Conservation (phyloP, 2,113 vertebrate species). For the Megaceryle maxima region DNA sequence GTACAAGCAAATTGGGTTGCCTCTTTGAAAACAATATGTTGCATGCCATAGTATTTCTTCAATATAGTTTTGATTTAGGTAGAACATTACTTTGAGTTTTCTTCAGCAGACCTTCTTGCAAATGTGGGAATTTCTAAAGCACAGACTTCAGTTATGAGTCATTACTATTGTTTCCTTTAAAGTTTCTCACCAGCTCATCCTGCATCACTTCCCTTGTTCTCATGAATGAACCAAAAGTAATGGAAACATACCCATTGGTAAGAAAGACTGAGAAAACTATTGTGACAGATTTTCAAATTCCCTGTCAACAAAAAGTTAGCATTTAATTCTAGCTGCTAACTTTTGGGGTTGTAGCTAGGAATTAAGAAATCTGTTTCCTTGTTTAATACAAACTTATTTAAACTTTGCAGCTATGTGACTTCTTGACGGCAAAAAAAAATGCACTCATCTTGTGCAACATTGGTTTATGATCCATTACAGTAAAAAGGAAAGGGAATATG, state of each 20-base stretch:
- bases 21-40: slow-evolving; percentile 54
- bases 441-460: background rate
- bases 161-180: slow-evolving; percentile 76
- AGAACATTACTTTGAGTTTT: slow-evolving; percentile 41
- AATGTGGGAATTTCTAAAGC: slow-evolving; percentile 71
- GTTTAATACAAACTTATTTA: background rate
- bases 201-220: slow-evolving; percentile 75
- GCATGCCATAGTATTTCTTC: slow-evolving; percentile 46
- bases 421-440: background rate
- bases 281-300: background rate
- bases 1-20: slow-evolving; percentile 21
- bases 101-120: slow-evolving; percentile 50
- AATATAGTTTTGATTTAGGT: slow-evolving; percentile 12
- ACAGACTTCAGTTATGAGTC: slow-evolving; percentile 67
- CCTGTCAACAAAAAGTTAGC: background rate
- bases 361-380: background rate
- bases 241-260: slow-evolving; percentile 41
- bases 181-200: slow-evolving; percentile 74
- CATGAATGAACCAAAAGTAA: slow-evolving; percentile 61
- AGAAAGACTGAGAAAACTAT: background rate
- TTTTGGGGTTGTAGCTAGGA: background rate
- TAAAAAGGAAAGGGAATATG: background rate
- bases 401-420: background rate
- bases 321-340: background rate
- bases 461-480: slow-evolving; percentile 16